These are phyloP conservation scores for Gortyna flavago DNA, from an alignment of 2,888 invertebrate genomes.

Conservation along the genomic window DNA sequence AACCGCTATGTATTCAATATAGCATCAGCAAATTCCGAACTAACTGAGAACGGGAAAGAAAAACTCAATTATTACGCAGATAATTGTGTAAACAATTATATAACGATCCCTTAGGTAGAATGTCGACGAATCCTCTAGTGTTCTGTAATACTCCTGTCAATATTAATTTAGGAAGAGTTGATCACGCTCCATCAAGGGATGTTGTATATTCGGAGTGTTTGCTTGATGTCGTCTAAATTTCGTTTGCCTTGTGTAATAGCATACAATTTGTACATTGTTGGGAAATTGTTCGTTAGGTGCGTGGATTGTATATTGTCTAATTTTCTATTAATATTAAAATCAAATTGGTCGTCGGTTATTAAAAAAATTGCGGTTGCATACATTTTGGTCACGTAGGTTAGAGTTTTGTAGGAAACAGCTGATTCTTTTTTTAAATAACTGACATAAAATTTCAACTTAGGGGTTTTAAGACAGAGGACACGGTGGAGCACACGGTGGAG, in stretches of 20 bases:
- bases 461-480: too few species aligned
- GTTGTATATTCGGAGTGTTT: slow-evolving; percentile 44
- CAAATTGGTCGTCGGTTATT: not conserved
- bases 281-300: not conserved
- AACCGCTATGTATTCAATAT: not conserved
- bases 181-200: slow-evolving; percentile 62
- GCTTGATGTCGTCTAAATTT: slow-evolving; percentile 39
- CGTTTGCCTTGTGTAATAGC: slow-evolving; percentile 35
- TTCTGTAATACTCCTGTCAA: slow-evolving; percentile 69
- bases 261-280: slow-evolving; percentile 20
- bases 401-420: too few species aligned
- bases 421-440: too few species aligned
- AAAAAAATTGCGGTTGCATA: too few species aligned
- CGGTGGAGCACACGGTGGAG: too few species aligned
- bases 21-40: not conserved
- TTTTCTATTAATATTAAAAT: not conserved
- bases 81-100: slow-evolving; percentile 56
- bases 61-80: slow-evolving; percentile 50
- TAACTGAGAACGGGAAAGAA: slow-evolving; percentile 15
- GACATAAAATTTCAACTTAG: too few species aligned
- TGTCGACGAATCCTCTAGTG: slow-evolving; percentile 56
- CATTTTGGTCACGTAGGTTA: too few species aligned
- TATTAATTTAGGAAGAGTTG: slow-evolving; percentile 73
- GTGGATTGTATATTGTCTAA: not conserved
- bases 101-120: slow-evolving; percentile 43